phyloP scores from a whole-genome alignment of 92 coral and sea anemone genomes.

The Umimayanthus kanabou region DNA sequence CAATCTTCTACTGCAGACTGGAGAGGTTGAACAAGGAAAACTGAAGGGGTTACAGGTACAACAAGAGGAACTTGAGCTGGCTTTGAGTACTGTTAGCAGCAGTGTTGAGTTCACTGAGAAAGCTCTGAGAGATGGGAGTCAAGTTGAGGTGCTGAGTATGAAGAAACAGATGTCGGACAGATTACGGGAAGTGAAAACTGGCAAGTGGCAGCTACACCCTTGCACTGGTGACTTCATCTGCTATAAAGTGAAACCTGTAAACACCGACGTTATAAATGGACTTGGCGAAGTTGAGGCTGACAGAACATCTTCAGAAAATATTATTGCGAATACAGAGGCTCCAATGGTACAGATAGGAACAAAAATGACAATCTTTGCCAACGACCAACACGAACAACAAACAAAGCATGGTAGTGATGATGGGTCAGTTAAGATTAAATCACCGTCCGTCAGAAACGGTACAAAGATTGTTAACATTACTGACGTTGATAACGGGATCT shows the following conservation, averaged over 20 bases:
- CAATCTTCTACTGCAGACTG: slow-evolving; percentile 8
- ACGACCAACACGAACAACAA: not conserved
- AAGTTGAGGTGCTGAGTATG: slow-evolving; percentile 39
- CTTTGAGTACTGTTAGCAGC: slow-evolving; percentile 34
- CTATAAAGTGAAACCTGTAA: not conserved
- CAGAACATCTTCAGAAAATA: not conserved
- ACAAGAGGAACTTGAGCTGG: slow-evolving; percentile 44
- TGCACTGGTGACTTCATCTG: not conserved
- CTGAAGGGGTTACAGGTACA: slow-evolving; percentile 31
- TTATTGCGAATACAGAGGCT: not conserved
- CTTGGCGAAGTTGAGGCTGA: not conserved
- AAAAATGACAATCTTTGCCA: not conserved
- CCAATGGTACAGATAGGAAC: not conserved
- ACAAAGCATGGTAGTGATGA: not conserved
- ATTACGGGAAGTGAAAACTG: slow-evolving; percentile 27
- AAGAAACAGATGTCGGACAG: slow-evolving; percentile 36
- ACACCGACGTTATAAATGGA: not conserved
- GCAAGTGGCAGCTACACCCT: not conserved
- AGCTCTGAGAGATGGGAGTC: slow-evolving; percentile 42
- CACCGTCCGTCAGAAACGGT: not conserved
- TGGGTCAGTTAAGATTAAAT: not conserved
- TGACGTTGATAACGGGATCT: not conserved
- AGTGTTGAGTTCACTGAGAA: slow-evolving; percentile 45
- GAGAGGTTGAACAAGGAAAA: slow-evolving; percentile 1
- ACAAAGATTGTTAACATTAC: not conserved